A percentile compares a stretch with the other conserved stretches of the same genome.
These are phyloP conservation scores for Ormyrus thymus DNA, from an alignment of 2,888 invertebrate genomes.

Conservation along the genomic window DNA sequence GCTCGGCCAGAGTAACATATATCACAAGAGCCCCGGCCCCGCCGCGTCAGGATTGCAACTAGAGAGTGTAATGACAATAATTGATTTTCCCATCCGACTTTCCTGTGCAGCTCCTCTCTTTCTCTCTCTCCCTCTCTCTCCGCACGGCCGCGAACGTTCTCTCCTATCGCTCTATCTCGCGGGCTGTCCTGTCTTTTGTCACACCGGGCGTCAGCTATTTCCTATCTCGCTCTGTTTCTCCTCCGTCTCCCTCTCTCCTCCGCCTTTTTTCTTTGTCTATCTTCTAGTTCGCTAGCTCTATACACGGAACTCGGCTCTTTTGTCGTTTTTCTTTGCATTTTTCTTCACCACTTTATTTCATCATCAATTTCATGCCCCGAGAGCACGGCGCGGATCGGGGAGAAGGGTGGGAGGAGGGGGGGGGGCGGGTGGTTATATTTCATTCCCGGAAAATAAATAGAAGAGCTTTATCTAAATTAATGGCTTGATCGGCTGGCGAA, in stretches of 20 bases:
- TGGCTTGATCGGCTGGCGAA: conserved; percentile 50
- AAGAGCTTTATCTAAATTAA: conserved; percentile 55
- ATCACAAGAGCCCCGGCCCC: conserved; percentile 63
- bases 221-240: conserved; percentile 9
- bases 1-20: conserved; percentile 64
- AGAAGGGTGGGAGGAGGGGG: too few species aligned
- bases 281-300: neutral
- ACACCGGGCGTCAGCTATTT: conserved; percentile 30
- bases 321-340: conserved; percentile 52
- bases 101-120: neutral
- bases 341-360: conserved; percentile 51
- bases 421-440: conserved; percentile 41
- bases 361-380: conserved; percentile 53
- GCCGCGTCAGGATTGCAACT: conserved; percentile 69
- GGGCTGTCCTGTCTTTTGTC: conserved; percentile 39
- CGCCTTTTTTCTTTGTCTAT: conserved; percentile 10
- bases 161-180: conserved; percentile 45
- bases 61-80: conserved; percentile 72
- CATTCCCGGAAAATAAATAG: conserved; percentile 54
- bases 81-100: conserved; percentile 68
- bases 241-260: neutral
- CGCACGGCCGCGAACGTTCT: neutral
- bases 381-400: conserved; percentile 29
- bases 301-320: neutral
- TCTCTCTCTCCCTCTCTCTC: conserved; percentile 49